These are phyloP conservation scores for Andrena camellia DNA, from an alignment of 2,888 invertebrate genomes.

Conservation along the genomic window DNA sequence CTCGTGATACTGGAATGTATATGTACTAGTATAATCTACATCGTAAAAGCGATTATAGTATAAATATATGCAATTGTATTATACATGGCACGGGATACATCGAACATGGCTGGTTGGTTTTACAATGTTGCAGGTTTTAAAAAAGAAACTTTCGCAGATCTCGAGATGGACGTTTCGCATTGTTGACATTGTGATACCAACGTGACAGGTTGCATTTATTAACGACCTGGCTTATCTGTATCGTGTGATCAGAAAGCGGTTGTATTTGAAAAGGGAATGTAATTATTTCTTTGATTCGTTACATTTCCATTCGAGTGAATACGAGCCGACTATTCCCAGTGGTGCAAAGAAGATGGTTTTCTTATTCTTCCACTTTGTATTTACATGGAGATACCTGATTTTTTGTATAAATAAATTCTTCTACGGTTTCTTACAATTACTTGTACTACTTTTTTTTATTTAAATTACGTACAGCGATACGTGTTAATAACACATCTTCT, in stretches of 20 bases:
- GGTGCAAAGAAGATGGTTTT: constrained; percentile 19
- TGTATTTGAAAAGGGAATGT: constrained; percentile 8
- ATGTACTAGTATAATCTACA: constrained; percentile 31
- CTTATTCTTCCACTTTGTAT: constrained; percentile 49
- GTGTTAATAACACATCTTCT: not conserved
- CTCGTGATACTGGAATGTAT: constrained; percentile 22
- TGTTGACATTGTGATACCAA: constrained; percentile 54
- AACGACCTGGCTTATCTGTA: constrained; percentile 13
- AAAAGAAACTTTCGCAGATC: not conserved
- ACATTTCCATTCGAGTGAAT: constrained; percentile 29
- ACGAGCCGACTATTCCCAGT: constrained; percentile 1
- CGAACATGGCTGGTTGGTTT: constrained; percentile 41
- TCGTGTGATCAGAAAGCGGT: not conserved
- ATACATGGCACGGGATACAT: constrained; percentile 34
- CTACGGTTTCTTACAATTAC: constrained; percentile 57
- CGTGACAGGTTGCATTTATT: constrained; percentile 81
- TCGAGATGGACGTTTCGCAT: constrained; percentile 43
- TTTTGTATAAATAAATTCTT: constrained; percentile 63
- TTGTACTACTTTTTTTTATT: not conserved
- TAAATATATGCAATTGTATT: constrained; percentile 24
- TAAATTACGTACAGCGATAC: too few species aligned
- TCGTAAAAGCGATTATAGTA: constrained; percentile 29
- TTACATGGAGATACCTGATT: constrained; percentile 61
- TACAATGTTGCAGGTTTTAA: constrained; percentile 19
- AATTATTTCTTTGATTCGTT: constrained; percentile 8